Conservation (phyloP, 2,888 invertebrate species). For the Zootermopsis nevadensis region DNA sequence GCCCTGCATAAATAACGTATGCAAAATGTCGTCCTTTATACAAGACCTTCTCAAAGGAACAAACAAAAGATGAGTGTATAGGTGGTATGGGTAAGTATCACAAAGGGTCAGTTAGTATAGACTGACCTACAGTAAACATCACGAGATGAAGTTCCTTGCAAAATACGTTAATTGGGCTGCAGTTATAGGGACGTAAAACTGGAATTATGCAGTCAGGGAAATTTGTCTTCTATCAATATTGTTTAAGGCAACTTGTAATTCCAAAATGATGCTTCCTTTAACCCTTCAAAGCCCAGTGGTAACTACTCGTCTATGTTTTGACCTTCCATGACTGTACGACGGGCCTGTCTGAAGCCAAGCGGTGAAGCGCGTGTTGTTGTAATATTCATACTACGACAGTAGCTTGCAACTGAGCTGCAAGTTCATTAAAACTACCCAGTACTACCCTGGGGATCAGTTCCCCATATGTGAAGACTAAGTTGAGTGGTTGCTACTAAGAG, state of each 20-base stretch:
- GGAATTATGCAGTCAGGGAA: no score
- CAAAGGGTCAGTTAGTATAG: not conserved
- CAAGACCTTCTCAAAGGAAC: not conserved
- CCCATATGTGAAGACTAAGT: slow-evolving; percentile 12
- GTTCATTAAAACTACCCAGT: slow-evolving; percentile 20
- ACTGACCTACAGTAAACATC: not conserved
- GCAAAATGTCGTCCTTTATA: not conserved
- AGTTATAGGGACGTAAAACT: not conserved
- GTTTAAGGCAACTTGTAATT: no score
- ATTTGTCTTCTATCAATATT: no score
- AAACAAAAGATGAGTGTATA: not conserved
- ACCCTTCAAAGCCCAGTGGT: no score
- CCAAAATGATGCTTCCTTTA: no score
- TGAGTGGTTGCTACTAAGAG: not conserved
- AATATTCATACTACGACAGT: slow-evolving; percentile 8
- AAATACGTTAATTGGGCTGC: no score
- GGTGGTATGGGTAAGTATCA: not conserved
- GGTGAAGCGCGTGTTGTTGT: slow-evolving; percentile 2
- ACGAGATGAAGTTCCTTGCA: not conserved
- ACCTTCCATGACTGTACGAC: not conserved
- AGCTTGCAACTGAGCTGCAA: slow-evolving; percentile 3
- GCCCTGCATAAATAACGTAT: not conserved
- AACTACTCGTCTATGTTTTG: no score
- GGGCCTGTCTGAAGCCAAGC: not conserved
- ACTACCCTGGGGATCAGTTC: not conserved